These are phyloP conservation scores for Drosophila novamexicana DNA, from an alignment of 1,140 invertebrate species.

Conservation along the genomic window DNA sequence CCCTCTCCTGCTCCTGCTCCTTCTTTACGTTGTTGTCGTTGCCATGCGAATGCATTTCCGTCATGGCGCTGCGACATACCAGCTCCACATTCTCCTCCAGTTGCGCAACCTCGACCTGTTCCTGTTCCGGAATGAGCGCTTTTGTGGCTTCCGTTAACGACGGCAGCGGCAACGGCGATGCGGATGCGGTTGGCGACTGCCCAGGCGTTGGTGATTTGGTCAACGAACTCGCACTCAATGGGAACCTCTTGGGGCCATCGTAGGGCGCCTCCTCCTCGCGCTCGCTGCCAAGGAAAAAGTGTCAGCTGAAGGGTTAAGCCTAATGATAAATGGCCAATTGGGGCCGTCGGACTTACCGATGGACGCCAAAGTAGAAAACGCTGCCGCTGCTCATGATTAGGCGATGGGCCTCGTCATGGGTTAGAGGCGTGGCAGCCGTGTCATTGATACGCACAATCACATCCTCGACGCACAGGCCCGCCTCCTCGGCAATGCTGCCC, in stretches of 20 bases:
- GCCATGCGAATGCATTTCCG: conserved; percentile 72
- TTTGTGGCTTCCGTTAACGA: conserved; percentile 71
- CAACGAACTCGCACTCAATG: conserved; percentile 63
- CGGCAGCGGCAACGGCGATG: conserved; percentile 36
- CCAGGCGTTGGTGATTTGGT: conserved; percentile 60
- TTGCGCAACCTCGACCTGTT: conserved; percentile 26
- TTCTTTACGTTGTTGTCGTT: conserved; percentile 18
- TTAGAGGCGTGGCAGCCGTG: conserved; percentile 87
- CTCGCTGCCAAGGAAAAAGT: conserved; percentile 41
- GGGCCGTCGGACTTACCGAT: conserved; percentile 57
- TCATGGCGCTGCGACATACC: conserved; percentile 57
- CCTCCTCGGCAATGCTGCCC: conserved; percentile 91
- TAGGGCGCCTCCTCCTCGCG: conserved; percentile 51
- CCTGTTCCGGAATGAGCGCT: conserved; percentile 61
- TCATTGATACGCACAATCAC: conserved; percentile 91
- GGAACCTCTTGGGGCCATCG: conserved; percentile 51
- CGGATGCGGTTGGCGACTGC: conserved; percentile 10
- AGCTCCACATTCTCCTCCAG: conserved; percentile 18
- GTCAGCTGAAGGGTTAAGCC: conserved; percentile 22
- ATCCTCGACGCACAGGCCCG: conserved; percentile 92
- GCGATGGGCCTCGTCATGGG: conserved; percentile 92
- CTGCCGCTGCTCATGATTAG: conserved; percentile 90
- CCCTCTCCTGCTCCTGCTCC: conserved; percentile 2
- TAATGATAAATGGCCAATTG: conserved; percentile 46
- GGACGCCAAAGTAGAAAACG: conserved; percentile 89